phyloP scores from a whole-genome alignment of 64 coral and sea anemone species.

The Orbicella faveolata region DNA sequence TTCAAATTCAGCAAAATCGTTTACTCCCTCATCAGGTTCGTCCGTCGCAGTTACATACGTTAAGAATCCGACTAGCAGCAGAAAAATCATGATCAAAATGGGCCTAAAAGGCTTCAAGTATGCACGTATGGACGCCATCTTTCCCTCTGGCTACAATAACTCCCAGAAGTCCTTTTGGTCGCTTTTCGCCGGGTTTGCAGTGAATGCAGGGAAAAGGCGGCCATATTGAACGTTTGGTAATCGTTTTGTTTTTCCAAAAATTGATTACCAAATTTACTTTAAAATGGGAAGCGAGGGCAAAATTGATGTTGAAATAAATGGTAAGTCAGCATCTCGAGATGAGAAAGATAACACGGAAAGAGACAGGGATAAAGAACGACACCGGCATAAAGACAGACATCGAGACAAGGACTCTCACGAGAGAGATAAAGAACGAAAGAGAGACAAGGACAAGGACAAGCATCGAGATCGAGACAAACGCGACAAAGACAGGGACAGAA shows the following conservation, averaged over 20 bases:
- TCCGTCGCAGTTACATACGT: constrained; percentile 82
- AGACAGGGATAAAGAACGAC: constrained; percentile 42
- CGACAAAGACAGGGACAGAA: constrained; percentile 77
- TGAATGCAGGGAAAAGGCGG: neutral
- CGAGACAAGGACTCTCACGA: constrained; percentile 56
- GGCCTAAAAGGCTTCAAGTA: constrained; percentile 66
- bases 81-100: constrained; percentile 76
- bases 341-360: constrained; percentile 45
- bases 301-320: constrained; percentile 20
- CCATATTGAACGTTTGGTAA: constrained; percentile 39
- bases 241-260: neutral
- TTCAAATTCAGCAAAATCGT: constrained; percentile 99
- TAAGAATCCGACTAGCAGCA: constrained; percentile 76
- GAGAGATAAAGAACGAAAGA: constrained; percentile 71
- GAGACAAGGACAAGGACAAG: constrained; percentile 80
- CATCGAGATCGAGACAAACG: constrained; percentile 75
- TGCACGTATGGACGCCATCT: constrained; percentile 78
- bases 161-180: constrained; percentile 55
- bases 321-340: neutral
- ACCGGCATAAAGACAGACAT: constrained; percentile 51
- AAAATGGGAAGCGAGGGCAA: constrained; percentile 41
- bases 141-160: neutral
- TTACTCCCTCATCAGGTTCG: constrained; percentile 72
- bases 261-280: neutral
- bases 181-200: neutral